Evolutionary conservation across 2,113 vertebrate genomes (phyloP), one percentile per base, ranked within the genome.

Genomic region (Vidua macroura): DNA sequence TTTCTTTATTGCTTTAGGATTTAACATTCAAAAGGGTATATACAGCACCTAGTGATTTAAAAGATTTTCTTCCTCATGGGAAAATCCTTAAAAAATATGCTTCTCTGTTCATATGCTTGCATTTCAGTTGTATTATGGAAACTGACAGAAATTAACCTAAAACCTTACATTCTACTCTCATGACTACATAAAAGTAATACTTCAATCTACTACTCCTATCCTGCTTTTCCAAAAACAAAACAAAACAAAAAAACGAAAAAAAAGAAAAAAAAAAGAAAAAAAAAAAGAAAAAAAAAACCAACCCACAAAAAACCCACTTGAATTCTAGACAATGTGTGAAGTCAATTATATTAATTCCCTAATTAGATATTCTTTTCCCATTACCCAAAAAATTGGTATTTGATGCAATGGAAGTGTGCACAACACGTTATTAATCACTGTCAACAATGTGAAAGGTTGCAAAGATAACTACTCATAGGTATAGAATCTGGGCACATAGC

Each of bases 381-480:
- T 94, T 90, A 83, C 52, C 78, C 86, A 51, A 97, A 97, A 97
- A 97, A 97, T 77, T 80, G 92, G 20, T 96, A 86, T 95, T 95
- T 93, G 94, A 96, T 94, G 92, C 92, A 95, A 94, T 80, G 35
- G 35, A 95, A 96, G 92, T 18, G 46, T 94, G 84, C 76, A 92
- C 72, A 96, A 86, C 91, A 78, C 62, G 2, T 96, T 96, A 96
- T 92, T 92, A 93, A 93, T 96, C 86, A 91, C 88, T 87, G 83
- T 89, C 94, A 90, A 96, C 90, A 93, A 93, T 85, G 83, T 79
- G 74, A 96, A 97, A 97, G 96, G 97, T 96, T 85, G 58, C 24
- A 63, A 56, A 91, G 96, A 96, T 95, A 96, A 97, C 84, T 62
- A 56, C 77, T 92, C 81, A 73, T 96, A 94, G 8, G 93, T 94